Percentiles rank a stretch among this genome's conserved stretches.
These are phyloP conservation scores for Peromyscus aztecus DNA, from an alignment of 2,797 vertebrate species.

Conservation along the genomic window DNA sequence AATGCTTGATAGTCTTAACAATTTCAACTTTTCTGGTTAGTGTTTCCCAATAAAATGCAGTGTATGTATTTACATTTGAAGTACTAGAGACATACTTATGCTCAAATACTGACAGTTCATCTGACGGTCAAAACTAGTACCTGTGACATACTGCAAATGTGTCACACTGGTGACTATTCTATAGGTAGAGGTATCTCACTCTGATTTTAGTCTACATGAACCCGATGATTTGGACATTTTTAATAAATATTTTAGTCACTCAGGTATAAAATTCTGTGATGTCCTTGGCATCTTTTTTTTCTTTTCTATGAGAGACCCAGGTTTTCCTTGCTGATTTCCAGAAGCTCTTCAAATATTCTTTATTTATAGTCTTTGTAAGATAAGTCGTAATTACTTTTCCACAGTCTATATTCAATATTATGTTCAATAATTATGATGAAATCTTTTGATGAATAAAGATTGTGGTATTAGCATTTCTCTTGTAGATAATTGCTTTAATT, in stretches of 20 bases:
- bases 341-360: background rate
- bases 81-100: background rate
- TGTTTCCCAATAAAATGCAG: background rate
- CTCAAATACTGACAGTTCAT: background rate
- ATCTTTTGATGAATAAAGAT: background rate
- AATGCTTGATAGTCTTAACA: background rate
- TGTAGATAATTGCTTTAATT: background rate
- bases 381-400: background rate
- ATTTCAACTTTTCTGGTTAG: slow-evolving; percentile 5
- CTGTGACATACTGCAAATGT: background rate
- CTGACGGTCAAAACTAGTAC: background rate
- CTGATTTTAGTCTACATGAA: slow-evolving; percentile 4
- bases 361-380: background rate
- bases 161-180: background rate
- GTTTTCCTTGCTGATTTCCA: slow-evolving; percentile 1
- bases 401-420: background rate
- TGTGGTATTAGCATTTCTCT: slow-evolving; percentile 6
- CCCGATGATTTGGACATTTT: background rate
- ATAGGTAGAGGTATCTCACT: background rate
- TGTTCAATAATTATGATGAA: background rate
- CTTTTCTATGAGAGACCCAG: background rate
- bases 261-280: background rate
- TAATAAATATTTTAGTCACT: background rate
- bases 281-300: background rate
- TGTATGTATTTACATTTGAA: background rate